A percentile compares a stretch with the other conserved stretches of the same genome.
Conservation (phyloP, 2,888 invertebrate genomes). For the Pseudeuparius sepicola region DNA sequence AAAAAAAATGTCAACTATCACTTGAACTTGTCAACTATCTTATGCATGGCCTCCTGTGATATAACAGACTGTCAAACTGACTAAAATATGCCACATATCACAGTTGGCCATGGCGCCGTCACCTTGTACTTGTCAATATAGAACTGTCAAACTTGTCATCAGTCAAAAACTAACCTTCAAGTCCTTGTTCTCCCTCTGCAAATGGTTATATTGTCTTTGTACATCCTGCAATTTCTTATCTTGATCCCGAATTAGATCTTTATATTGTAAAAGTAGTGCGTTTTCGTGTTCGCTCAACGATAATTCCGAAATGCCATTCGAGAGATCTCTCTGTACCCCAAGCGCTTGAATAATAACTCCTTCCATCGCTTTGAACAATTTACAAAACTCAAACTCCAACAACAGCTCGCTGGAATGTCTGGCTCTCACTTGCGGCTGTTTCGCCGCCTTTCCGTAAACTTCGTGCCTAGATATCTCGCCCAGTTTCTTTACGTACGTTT, state of each 20-base stretch:
- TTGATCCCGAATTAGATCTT: slow-evolving; percentile 84
- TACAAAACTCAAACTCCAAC: slow-evolving; percentile 92
- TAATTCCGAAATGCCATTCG: slow-evolving; percentile 43
- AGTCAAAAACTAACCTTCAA: slow-evolving; percentile 37
- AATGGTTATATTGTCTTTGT: slow-evolving; percentile 29
- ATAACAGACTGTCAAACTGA: no score
- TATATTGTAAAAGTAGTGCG: slow-evolving; percentile 63
- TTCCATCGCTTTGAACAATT: slow-evolving; percentile 75
- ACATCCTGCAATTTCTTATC: slow-evolving; percentile 57
- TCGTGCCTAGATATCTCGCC: slow-evolving; percentile 82
- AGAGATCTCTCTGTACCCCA: slow-evolving; percentile 40
- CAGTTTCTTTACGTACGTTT: slow-evolving; percentile 77
- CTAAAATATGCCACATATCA: no score
- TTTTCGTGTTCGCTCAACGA: slow-evolving; percentile 42
- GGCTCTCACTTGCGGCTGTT: slow-evolving; percentile 82
- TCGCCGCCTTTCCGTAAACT: slow-evolving; percentile 82
- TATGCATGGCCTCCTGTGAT: no score
- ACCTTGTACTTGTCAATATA: no score
- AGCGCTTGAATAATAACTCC: slow-evolving; percentile 30
- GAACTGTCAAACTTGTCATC: no score
- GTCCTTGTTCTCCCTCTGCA: slow-evolving; percentile 33
- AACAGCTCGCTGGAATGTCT: slow-evolving; percentile 68
- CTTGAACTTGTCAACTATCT: no score
- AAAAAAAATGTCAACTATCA: no score
- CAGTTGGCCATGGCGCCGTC: no score